A percentile compares a stretch with the other conserved stretches of the same genome.
These are phyloP conservation scores for Drusus annulatus DNA, from an alignment of 1,140 invertebrate genomes.

Conservation along the genomic window DNA sequence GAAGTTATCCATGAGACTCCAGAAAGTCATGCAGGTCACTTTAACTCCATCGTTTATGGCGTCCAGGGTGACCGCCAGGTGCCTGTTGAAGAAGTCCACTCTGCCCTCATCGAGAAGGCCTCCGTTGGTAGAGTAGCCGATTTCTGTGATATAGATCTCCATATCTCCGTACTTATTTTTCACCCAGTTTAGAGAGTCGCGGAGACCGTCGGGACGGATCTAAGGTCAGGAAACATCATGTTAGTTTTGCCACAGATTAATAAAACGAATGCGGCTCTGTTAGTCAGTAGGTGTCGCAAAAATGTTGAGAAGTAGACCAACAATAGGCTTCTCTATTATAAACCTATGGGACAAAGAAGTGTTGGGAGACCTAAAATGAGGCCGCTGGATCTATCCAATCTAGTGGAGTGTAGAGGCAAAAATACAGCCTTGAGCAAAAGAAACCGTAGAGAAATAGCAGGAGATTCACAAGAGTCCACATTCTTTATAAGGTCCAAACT, in stretches of 20 bases:
- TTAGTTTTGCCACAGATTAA: neutral
- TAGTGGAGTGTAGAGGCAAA: too few relatives aligned
- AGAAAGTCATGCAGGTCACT: conserved; percentile 76
- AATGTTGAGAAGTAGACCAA: neutral
- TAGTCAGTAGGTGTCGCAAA: too few relatives aligned
- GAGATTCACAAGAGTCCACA: too few relatives aligned
- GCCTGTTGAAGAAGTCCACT: conserved; percentile 70
- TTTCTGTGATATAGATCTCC: conserved; percentile 76
- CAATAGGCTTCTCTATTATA: neutral
- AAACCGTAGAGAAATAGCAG: too few relatives aligned
- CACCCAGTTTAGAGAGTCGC: conserved; percentile 75
- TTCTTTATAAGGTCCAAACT: too few relatives aligned
- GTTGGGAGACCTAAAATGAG: too few relatives aligned
- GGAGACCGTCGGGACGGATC: conserved; percentile 72
- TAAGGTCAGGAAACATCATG: neutral
- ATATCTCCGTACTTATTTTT: conserved; percentile 71
- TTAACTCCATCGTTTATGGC: conserved; percentile 72
- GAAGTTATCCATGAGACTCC: conserved; percentile 80
- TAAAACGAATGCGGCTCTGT: too few relatives aligned
- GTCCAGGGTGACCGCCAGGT: conserved; percentile 63
- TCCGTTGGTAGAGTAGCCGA: conserved; percentile 68
- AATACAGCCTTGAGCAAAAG: too few relatives aligned
- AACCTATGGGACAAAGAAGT: too few relatives aligned
- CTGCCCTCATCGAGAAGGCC: conserved; percentile 69
- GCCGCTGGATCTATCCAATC: too few relatives aligned